phyloP scores from a whole-genome alignment of 2,797 vertebrate genomes.

The Nothura maculosa region DNA sequence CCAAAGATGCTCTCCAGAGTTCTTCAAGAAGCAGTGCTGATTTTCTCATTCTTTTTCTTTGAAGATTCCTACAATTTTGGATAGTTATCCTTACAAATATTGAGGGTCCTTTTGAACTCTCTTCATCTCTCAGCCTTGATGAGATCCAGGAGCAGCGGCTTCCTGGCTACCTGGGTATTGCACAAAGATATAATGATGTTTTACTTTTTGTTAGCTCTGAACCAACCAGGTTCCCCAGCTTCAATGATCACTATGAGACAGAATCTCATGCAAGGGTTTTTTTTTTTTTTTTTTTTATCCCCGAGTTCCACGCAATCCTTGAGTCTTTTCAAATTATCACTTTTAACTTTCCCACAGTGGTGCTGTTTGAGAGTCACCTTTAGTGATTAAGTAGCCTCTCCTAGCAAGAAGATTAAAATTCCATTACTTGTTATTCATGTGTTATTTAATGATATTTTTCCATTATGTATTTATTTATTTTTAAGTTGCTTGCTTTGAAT shows the following conservation, averaged over 20 bases:
- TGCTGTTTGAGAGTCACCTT: constrained; percentile 70
- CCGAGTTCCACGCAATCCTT: constrained; percentile 3
- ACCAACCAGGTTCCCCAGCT: neutral
- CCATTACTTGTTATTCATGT: constrained; percentile 68
- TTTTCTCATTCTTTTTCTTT: neutral
- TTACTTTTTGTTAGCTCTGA: constrained; percentile 16
- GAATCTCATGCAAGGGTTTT: neutral
- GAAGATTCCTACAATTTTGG: neutral
- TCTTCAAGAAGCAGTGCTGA: neutral
- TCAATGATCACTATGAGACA: neutral
- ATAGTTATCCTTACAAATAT: neutral
- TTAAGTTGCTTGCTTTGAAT: constrained; percentile 62
- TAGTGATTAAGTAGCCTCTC: constrained; percentile 31
- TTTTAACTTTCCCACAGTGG: constrained; percentile 21
- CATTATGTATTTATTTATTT: constrained; percentile 74
- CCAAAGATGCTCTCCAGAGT: neutral
- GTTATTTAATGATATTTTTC: constrained; percentile 74
- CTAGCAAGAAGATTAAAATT: constrained; percentile 69
- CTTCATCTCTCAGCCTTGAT: neutral
- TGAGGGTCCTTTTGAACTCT: neutral
- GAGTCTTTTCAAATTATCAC: constrained; percentile 6
- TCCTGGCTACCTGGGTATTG: neutral
- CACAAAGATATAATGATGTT: neutral
- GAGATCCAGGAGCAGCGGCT: fast-evolving
- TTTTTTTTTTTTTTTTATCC: neutral